Evolutionary conservation across 2,797 vertebrate genomes (phyloP), one percentile per base, ranked within the genome.

Genomic region (Coregonus ussuriensis): DNA sequence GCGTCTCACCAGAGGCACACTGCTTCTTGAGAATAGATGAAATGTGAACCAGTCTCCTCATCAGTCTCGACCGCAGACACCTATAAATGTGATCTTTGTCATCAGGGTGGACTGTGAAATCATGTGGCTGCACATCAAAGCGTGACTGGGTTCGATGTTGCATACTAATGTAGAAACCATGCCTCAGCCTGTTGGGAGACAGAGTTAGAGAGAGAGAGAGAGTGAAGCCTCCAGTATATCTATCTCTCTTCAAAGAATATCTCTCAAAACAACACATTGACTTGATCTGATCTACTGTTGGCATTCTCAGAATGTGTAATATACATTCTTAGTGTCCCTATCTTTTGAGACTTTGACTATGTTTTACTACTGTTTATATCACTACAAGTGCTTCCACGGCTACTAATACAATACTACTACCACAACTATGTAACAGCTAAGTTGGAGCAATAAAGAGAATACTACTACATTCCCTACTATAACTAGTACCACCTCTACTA

Each of bases 61-160:
- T 93, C 89, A 88, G 87, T 91, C 88, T 87, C 88, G 86, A 90
- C 86, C 87, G 85, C 84, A 84, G 89, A 86, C 89, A 91, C 91
- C 91, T 93, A 85, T 89, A 91, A 92, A 94, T 93, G 82, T 92
- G 91, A 94, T 94, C 92, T 88, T 86, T 90, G 88, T 88, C 89
- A 91, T 92, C 88, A 85, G 87, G 85, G 87, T 82, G 87, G 91
- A 93, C 90, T 93, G 91, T 94, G 93, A 95, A 95, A 94, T 94
- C 90, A 81, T 88, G 88, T 82, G 89, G 92, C 91, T 92, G 84
- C 92, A 93, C 92, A 93, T 94, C 92, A 94, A 93, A 92, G 93
- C 91, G 91, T 88, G 91, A 84, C 91, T 78, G 88, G 86, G 92
- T 88, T 87, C 86, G 15, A 77, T 74, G 79, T 47, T 84, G 93